A percentile compares a stretch with the other conserved stretches of the same genome.
Evolutionary conservation across 2,113 vertebrate species (phyloP).

Genomic region (Scytalopus superciliaris): DNA sequence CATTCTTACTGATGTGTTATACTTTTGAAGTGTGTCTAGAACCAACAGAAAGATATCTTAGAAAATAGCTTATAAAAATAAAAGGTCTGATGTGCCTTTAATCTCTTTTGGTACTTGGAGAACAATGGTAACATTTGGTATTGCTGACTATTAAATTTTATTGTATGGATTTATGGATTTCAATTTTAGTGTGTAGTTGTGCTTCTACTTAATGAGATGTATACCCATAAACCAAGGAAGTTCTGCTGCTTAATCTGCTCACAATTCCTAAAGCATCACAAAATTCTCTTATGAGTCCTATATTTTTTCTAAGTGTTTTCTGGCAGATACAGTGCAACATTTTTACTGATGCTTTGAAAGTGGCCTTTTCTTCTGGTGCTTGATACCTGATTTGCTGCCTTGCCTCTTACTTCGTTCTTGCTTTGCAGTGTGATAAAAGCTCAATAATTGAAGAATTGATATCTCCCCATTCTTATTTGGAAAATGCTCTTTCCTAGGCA

Average conservation of each 20-base stretch:
- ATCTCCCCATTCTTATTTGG: neutral
- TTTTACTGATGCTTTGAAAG: conserved; percentile 2
- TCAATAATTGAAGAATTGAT: neutral
- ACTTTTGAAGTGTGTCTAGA: neutral
- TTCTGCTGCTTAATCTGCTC: conserved; percentile 11
- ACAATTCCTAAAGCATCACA: neutral
- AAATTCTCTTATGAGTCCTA: neutral
- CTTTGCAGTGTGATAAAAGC: neutral
- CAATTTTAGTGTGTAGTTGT: conserved; percentile 22
- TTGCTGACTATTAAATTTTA: conserved; percentile 15
- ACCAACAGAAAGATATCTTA: neutral
- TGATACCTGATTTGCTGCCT: neutral
- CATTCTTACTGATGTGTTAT: neutral
- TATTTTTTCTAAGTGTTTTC: conserved; percentile 6
- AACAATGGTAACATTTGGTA: neutral
- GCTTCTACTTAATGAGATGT: conserved; percentile 12
- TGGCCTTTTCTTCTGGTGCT: neutral
- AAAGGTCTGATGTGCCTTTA: neutral
- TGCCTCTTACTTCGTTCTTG: neutral
- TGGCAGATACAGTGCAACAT: neutral
- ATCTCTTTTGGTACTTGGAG: neutral
- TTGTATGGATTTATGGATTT: conserved; percentile 35
- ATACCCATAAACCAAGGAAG: conserved; percentile 27
- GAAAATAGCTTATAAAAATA: neutral
- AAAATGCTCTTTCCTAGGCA: neutral